Percentiles rank a stretch among this genome's conserved stretches.
These are phyloP conservation scores for Triops longicaudatus DNA, from an alignment of 1,140 invertebrate species.

Conservation along the genomic window DNA sequence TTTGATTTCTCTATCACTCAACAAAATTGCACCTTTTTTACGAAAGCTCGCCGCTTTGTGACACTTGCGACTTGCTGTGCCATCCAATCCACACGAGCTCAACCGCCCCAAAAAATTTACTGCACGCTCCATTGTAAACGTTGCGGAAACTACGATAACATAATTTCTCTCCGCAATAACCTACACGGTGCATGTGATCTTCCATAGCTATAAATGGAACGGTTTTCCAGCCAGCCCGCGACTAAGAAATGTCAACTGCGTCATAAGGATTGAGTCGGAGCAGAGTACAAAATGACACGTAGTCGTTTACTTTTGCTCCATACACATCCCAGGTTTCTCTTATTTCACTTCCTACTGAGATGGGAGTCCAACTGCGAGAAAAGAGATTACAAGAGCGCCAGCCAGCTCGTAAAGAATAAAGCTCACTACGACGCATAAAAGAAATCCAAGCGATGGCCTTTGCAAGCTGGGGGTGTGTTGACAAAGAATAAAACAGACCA, in stretches of 20 bases:
- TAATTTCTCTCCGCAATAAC: neutral
- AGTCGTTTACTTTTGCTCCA: neutral
- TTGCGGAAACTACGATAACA: neutral
- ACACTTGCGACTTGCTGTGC: neutral
- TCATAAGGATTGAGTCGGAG: neutral
- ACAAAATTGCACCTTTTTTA: too few species aligned
- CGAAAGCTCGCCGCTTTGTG: too few species aligned
- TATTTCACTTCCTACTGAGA: too few species aligned
- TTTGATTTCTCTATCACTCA: too few species aligned
- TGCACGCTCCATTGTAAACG: neutral
- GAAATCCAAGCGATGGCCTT: neutral
- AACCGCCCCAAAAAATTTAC: neutral
- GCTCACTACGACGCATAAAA: neutral
- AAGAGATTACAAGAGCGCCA: neutral
- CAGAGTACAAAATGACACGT: neutral
- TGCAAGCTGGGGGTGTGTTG: neutral
- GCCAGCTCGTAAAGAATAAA: neutral
- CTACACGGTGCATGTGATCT: neutral
- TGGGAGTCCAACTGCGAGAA: neutral
- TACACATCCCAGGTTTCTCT: too few species aligned
- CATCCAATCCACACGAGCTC: neutral
- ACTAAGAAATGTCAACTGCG: neutral
- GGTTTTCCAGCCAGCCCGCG: neutral
- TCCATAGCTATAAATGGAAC: neutral
- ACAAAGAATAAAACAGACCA: slow-evolving; percentile 4